phyloP scores from a whole-genome alignment of 2,888 invertebrate genomes.

The Prionchulus punctatus region DNA sequence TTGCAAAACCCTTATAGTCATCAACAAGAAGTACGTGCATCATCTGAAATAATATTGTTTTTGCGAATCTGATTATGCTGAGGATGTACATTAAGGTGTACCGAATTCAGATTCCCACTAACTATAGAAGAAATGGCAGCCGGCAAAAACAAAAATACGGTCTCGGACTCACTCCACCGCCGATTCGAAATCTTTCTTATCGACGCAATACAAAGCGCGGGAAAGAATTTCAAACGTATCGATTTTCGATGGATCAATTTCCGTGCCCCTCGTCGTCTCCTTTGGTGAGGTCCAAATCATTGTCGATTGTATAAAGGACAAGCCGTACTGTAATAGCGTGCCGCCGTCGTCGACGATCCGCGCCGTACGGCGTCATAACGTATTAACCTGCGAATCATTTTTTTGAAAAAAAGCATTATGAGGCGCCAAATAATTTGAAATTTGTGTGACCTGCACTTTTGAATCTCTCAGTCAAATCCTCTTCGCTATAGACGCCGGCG shows the following conservation, averaged over 20 bases:
- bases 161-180: conserved; percentile 73
- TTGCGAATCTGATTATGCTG: too few relatives aligned
- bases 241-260: conserved; percentile 35
- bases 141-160: too few relatives aligned
- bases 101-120: too few relatives aligned
- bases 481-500: conserved; percentile 73
- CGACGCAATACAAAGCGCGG: conserved; percentile 72
- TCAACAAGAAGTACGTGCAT: too few relatives aligned
- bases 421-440: too few relatives aligned
- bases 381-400: conserved; percentile 40
- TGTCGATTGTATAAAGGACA: conserved; percentile 72
- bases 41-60: too few relatives aligned
- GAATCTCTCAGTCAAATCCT: conserved; percentile 66
- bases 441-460: conserved; percentile 35
- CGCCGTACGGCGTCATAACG: conserved; percentile 63
- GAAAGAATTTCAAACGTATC: conserved; percentile 75
- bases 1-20: too few relatives aligned
- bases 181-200: conserved; percentile 66
- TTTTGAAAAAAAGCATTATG: too few relatives aligned
- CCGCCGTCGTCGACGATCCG: conserved; percentile 70
- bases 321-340: conserved; percentile 50
- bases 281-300: conserved; percentile 40
- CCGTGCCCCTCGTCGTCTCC: conserved; percentile 5
- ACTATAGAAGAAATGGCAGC: background rate
- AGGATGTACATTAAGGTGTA: too few relatives aligned